Conservation (phyloP, 2,113 vertebrate species). For the Nesogale talazaci region DNA sequence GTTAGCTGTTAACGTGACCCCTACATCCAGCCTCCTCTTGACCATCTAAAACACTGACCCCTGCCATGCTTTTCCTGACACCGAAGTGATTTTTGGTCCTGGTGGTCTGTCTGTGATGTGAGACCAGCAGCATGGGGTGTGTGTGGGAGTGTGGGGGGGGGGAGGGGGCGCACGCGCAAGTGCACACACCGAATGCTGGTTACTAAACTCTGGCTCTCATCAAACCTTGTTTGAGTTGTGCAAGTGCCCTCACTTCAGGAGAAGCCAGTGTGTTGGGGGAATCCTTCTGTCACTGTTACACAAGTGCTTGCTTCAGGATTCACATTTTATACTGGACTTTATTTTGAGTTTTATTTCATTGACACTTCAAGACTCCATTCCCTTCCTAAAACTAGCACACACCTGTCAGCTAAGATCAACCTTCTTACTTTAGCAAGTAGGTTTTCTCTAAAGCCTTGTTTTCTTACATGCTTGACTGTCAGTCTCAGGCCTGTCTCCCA, state of each 20-base stretch:
- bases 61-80: background rate
- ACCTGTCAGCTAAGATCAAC: background rate
- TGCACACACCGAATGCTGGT: background rate
- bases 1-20: conserved; percentile 79
- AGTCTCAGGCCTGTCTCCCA: background rate
- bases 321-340: background rate
- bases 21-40: conserved; percentile 73
- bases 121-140: too few relatives aligned
- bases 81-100: background rate
- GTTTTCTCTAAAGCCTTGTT: background rate
- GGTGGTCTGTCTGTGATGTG: too few relatives aligned
- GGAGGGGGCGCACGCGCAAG: background rate
- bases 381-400: background rate
- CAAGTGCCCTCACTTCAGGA: background rate
- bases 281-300: background rate
- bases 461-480: conserved; percentile 8
- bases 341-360: conserved; percentile 23
- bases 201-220: background rate
- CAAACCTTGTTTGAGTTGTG: background rate
- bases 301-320: conserved; percentile 13
- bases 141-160: background rate
- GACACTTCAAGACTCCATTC: background rate
- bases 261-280: background rate
- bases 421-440: conserved; percentile 24
- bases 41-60: conserved; percentile 54